Percentiles rank a stretch among this genome's conserved stretches.
phyloP scores from a whole-genome alignment of 2,113 vertebrate species.

The Melanocharis versteri region DNA sequence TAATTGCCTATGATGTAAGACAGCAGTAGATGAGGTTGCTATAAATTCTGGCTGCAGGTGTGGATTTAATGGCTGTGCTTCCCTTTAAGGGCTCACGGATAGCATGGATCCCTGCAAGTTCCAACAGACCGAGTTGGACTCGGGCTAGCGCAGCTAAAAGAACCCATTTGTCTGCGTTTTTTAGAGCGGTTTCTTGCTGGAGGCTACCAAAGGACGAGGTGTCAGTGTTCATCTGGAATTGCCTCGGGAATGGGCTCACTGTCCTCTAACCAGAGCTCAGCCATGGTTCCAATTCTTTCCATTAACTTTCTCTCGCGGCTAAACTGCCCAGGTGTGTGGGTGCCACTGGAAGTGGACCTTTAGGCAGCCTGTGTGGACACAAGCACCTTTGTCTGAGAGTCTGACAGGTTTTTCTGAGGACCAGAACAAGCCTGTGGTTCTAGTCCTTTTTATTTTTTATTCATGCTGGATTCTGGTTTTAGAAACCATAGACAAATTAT shows the following conservation, averaged over 20 bases:
- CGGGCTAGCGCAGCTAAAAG: background rate
- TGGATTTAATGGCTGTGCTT: constrained; percentile 59
- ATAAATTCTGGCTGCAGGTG: constrained; percentile 66
- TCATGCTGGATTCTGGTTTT: background rate
- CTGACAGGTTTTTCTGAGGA: background rate
- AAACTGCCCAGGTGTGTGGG: background rate
- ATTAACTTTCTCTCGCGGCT: fast-evolving
- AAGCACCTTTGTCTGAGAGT: background rate
- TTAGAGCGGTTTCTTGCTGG: background rate
- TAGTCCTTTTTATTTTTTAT: background rate
- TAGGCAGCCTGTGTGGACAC: background rate
- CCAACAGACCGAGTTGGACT: constrained; percentile 4
- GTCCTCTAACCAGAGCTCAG: background rate
- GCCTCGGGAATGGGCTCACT: background rate
- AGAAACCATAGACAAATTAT: background rate
- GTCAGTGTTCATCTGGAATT: background rate
- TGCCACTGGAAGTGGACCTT: background rate
- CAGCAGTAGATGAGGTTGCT: constrained; percentile 40
- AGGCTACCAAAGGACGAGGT: background rate
- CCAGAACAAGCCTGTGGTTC: background rate
- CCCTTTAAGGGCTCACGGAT: constrained; percentile 30
- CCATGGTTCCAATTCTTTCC: background rate
- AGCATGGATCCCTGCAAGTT: constrained; percentile 48
- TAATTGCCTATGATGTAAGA: constrained; percentile 61
- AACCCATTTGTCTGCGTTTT: background rate